These are phyloP conservation scores for Tor tambroides DNA, from an alignment of 2,113 vertebrate species.

Conservation along the genomic window DNA sequence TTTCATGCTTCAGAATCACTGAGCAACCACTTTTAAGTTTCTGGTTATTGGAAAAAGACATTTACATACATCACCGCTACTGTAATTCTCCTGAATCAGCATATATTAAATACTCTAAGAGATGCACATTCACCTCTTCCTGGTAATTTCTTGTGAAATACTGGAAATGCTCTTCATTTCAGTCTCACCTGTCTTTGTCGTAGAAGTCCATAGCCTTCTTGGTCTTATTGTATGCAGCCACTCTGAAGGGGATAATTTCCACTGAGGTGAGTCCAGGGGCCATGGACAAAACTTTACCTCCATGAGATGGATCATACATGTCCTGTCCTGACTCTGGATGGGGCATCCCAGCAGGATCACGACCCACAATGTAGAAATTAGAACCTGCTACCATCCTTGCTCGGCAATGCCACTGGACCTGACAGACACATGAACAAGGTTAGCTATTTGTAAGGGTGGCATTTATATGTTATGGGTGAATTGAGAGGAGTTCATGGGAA, in stretches of 20 bases:
- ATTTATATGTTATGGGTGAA: background rate
- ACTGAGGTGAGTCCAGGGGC: conserved; percentile 93
- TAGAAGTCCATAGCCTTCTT: conserved; percentile 94
- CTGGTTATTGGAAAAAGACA: background rate
- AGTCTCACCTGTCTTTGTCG: conserved; percentile 79
- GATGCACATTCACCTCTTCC: background rate
- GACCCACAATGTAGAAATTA: conserved; percentile 96
- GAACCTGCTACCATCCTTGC: conserved; percentile 90
- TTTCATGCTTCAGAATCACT: background rate
- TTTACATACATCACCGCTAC: background rate
- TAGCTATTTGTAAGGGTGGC: background rate
- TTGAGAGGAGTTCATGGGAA: background rate
- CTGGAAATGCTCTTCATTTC: too few species aligned
- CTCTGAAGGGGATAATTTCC: conserved; percentile 95
- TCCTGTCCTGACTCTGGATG: conserved; percentile 91
- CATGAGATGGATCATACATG: conserved; percentile 91
- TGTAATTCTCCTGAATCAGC: background rate
- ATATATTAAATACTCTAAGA: background rate
- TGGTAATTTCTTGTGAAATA: too few species aligned
- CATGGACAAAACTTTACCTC: conserved; percentile 92
- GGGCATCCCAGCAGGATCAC: conserved; percentile 94
- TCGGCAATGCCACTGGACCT: conserved; percentile 99
- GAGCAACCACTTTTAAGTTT: background rate
- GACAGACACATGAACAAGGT: background rate
- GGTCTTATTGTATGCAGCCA: conserved; percentile 93